Evolutionary conservation across 1,140 invertebrate genomes (phyloP), one percentile per base, ranked within the genome.

Genomic region (Formica selysi): DNA sequence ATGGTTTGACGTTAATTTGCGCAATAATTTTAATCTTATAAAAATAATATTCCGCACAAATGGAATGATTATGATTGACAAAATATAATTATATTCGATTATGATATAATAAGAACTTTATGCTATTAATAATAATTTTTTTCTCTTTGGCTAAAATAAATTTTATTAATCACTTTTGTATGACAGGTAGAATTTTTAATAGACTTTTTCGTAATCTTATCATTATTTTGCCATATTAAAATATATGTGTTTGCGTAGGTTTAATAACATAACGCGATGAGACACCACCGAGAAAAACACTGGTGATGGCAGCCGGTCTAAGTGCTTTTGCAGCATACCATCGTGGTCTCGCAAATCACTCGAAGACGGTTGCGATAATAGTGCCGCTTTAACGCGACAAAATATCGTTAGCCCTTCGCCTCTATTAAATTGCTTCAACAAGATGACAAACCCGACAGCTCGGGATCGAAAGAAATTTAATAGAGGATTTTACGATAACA

Each of bases 301-400:
- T n/a, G 59, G 26, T 38, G 70, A 73, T 61, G 83, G 32, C 44
- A 87, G 73, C 11, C 61, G 51, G 54, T 61, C 68, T 44, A 64
- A 57, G 41, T 48, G 70, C 80, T 67, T 59, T 32, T 48, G 38
- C 29, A 41, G 64, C 64, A 59, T 59, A 32, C 62, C 64, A 59
- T 62, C 59, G 83, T 62, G 86, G 74, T 79, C 76, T 86, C 68
- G 74, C 83, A 86, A 79, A 87, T 87, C 74, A 86, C 67, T 79
- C 83, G 57, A 73, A 57, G 54, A 59, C 22, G 68, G 57, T 41
- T 74, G 51, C 38, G 68, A 74, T 83, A 65, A 74, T 70, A 73
- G 59, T 74, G 41, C 29, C 62, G 44, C 44, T 48, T 83, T 83
- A 83, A 83, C 59, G 36, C 48, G 86, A 57, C 64, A 76, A 74